Evolutionary conservation across 1,140 invertebrate genomes (phyloP).

Genomic region (Drosophila nikananu): DNA sequence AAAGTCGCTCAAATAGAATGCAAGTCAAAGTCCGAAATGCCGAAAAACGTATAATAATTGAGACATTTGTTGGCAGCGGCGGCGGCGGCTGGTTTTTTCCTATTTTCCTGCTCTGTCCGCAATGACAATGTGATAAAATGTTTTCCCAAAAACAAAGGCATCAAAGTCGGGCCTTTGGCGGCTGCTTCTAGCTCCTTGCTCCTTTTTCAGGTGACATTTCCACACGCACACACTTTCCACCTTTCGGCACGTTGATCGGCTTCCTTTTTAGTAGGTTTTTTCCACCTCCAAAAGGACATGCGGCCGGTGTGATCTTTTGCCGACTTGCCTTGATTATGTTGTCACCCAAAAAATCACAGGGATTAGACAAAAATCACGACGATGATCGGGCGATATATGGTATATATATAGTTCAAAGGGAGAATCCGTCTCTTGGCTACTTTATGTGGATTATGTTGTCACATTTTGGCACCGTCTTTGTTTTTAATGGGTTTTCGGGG

Average conservation of each 20-base stretch:
- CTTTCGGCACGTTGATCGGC: constrained; percentile 74
- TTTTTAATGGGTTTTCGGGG: constrained; percentile 42
- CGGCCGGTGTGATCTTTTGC: constrained; percentile 70
- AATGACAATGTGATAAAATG: constrained; percentile 77
- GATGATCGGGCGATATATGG: constrained; percentile 15
- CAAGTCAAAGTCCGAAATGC: constrained; percentile 40
- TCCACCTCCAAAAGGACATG: constrained; percentile 45
- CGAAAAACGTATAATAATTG: constrained; percentile 61
- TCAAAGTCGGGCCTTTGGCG: constrained; percentile 59
- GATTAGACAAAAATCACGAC: constrained; percentile 70
- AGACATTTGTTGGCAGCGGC: constrained; percentile 58
- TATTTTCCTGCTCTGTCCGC: constrained; percentile 53
- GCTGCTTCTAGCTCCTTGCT: constrained; percentile 19
- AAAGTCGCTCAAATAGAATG: constrained; percentile 33
- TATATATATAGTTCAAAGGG: constrained; percentile 21
- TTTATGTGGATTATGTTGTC: constrained; percentile 53
- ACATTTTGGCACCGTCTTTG: constrained; percentile 44
- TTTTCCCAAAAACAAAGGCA: constrained; percentile 60
- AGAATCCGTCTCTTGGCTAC: constrained; percentile 11
- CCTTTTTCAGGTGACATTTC: constrained; percentile 74
- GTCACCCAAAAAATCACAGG: constrained; percentile 63
- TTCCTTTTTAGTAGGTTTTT: constrained; percentile 6
- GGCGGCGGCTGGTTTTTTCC: constrained; percentile 35
- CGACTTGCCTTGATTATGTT: constrained; percentile 63
- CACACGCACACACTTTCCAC: constrained; percentile 34